Conservation (phyloP, 2,797 vertebrate genomes). For the Notolabrus celidotus region DNA sequence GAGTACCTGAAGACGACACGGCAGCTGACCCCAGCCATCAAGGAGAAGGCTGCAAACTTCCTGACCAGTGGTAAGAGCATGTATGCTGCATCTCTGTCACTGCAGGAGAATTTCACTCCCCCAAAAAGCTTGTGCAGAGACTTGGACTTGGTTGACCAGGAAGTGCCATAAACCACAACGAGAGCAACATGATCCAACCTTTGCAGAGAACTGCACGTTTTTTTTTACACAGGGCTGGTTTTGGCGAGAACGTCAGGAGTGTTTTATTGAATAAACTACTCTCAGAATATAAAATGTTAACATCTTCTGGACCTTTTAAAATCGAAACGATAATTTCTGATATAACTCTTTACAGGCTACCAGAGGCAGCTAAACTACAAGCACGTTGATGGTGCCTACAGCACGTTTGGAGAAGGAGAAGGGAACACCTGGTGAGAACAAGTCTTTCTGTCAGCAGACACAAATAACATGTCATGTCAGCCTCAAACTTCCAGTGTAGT, state of each 20-base stretch:
- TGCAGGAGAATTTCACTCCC: not conserved
- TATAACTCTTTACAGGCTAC: slow-evolving; percentile 78
- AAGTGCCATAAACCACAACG: too few species aligned
- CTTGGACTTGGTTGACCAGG: too few species aligned
- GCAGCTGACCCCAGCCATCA: slow-evolving; percentile 79
- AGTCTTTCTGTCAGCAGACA: not conserved
- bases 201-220: too few species aligned
- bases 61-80: slow-evolving; percentile 81
- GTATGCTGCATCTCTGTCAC: not conserved
- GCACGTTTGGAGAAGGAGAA: slow-evolving; percentile 80
- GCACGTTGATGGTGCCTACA: slow-evolving; percentile 80
- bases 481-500: too few species aligned
- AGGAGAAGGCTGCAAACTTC: slow-evolving; percentile 69
- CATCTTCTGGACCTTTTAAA: too few species aligned
- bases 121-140: not conserved
- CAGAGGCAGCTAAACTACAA: slow-evolving; percentile 88
- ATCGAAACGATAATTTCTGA: too few species aligned
- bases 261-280: too few species aligned
- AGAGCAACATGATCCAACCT: too few species aligned
- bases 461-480: not conserved
- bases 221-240: too few species aligned
- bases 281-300: too few species aligned
- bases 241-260: too few species aligned
- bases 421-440: slow-evolving; percentile 87
- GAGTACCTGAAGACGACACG: slow-evolving; percentile 85